These are phyloP conservation scores for Cephus sareptanus DNA, from an alignment of 2,888 invertebrate species.

Conservation along the genomic window DNA sequence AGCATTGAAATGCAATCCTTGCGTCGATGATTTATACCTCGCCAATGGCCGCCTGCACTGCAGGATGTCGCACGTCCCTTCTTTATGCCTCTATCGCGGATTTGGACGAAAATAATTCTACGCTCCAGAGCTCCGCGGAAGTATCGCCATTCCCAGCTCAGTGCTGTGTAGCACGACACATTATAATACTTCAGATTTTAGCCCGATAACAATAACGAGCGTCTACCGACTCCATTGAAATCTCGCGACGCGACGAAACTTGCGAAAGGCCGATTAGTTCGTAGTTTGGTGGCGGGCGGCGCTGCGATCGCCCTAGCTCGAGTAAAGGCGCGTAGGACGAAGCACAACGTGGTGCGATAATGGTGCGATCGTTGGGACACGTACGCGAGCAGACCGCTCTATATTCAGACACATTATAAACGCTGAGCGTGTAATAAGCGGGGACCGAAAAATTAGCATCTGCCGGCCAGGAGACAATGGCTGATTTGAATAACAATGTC, in stretches of 20 bases:
- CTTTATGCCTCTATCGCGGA: conserved; percentile 55
- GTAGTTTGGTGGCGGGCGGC: neutral
- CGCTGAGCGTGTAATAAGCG: conserved; percentile 59
- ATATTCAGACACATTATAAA: conserved; percentile 60
- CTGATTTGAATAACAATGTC: conserved; percentile 65
- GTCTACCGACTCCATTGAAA: neutral
- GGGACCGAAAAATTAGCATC: conserved; percentile 61
- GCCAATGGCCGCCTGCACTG: conserved; percentile 56
- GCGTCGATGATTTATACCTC: conserved; percentile 61
- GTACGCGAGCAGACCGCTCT: conserved; percentile 42
- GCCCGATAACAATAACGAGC: neutral
- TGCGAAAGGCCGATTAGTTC: neutral
- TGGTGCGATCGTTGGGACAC: conserved; percentile 5
- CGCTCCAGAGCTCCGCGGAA: conserved; percentile 22
- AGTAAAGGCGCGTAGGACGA: neutral
- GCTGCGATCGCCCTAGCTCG: neutral
- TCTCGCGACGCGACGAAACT: neutral
- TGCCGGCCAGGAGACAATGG: conserved; percentile 58
- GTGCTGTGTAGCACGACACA: too few relatives aligned
- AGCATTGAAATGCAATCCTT: conserved; percentile 61
- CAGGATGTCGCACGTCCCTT: conserved; percentile 62
- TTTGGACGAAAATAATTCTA: conserved; percentile 45
- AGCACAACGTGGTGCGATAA: conserved; percentile 5
- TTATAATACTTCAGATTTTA: neutral
- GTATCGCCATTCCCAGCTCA: neutral